Base-by-base conservation (phyloP, 2,888 invertebrate species). In the Chymomyza fuscimana region DNA sequence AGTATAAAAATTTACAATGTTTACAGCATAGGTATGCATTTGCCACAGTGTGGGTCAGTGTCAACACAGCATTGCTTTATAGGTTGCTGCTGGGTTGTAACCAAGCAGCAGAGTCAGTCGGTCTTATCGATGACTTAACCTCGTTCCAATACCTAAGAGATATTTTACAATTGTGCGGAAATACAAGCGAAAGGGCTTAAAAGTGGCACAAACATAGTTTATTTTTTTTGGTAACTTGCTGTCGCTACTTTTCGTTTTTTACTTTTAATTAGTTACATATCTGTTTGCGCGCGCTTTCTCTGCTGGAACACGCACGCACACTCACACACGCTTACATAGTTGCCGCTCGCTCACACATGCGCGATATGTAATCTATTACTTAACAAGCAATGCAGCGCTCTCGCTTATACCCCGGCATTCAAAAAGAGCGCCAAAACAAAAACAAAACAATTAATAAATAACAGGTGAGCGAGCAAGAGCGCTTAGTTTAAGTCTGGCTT, bases 201-300 rank as follows among this genome's bases (percentile, higher is more conserved):
- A 60, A 40, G 63, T 62, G 65, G 64, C 58, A 46, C 54, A 67
- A 79, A 65, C 62, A 69, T 63, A 70, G 62, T 36, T 59, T 19
- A 63, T 79, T 46, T 64, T 52, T 50, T 59, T 25, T 60, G 50
- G 58, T 46, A 46, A 46, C 40, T 46, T 46, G 40, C 40, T 12
- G 12, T 46, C 12, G 10, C 40, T 46, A 22, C 52, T 32, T 58
- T 58, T 69, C 74, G 62, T 36, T 52, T 70, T 69, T 61, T 40
- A 40, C 54, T 68, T 67, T 62, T 70, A 77, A 75, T 80, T 79
- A 70, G 70, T 76, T 66, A n/a, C n/a, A n/a, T n/a, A 72, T 78
- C 60, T 80, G 73, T 79, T 87, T 86, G 69, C 86, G 88, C 87
- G 88, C 87, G 88, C 84, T 87, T 84, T 84, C 88, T 84, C 84